Base-by-base conservation (phyloP, 2,797 vertebrate species). In the Triplophysa bombifrons region DNA sequence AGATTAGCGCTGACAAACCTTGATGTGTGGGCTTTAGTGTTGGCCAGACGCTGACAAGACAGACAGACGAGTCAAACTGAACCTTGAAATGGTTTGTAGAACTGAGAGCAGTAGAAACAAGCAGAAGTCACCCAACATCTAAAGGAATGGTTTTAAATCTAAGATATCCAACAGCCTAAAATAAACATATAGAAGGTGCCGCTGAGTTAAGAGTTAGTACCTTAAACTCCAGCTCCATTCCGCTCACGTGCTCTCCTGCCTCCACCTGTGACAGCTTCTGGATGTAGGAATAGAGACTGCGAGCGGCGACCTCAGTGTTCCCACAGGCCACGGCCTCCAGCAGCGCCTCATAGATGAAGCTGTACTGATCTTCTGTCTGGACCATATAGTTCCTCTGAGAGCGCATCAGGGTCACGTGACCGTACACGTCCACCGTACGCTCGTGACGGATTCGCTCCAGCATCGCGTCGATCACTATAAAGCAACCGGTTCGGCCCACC, bases 301-400 rank as follows among this genome's bases (percentile, higher is more conserved):
- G 92, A 0, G 98, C 98, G 0, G 97, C 96, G 74, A 98, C 96
- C 91, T 99, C 98, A 0, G 97, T 99, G 94, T 95, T 98, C 25
- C 98, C 97, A 0, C 96, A 98, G 83, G 97, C 95, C 53, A 98
- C 97, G 0, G 98, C 98, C 91, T 99, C 98, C 72, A 97, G 95
- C 92, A 99, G 93, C 11, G 97, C 94, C 90, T 99, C 98, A 1
- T 99, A 97, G 82, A 99, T 98, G 91, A 99, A 99, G 92, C 96
- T 96, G 93, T 98, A 99, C 89, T 99, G 98, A 90, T 99, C 98
- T 87, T 99, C 98, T 0, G 98, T 99, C 92, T 99, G 98, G 27
- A 99, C 98, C 98, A 99, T 99, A 93, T 99, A 99, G 89, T 99
- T 99, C n/a, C 98, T 92, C 88, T 99, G 98, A 0, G 98, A 96